Conservation (phyloP, 2,888 invertebrate genomes). For the Brachyptera risi region DNA sequence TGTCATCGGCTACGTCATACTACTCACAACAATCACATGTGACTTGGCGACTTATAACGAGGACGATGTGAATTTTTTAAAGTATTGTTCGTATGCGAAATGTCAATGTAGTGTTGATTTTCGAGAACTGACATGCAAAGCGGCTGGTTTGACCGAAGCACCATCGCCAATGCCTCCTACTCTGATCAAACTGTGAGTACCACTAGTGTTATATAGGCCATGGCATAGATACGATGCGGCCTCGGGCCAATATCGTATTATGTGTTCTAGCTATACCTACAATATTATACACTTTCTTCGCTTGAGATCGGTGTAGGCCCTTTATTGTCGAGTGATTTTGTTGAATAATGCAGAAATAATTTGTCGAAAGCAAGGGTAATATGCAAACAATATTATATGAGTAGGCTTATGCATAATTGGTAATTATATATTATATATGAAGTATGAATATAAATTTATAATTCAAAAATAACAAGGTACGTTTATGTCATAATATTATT, state of each 20-base stretch:
- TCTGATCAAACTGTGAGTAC: slow-evolving; percentile 41
- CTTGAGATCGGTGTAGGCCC: no score
- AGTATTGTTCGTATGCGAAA: not conserved
- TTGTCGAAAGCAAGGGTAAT: no score
- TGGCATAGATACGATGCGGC: not conserved
- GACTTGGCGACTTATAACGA: not conserved
- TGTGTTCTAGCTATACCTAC: no score
- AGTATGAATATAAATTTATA: no score
- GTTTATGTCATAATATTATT: no score
- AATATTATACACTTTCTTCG: no score
- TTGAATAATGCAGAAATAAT: not conserved
- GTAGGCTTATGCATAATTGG: no score
- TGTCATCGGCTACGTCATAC: not conserved
- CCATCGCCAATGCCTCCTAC: slow-evolving; percentile 39
- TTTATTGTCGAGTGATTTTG: not conserved
- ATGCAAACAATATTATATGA: no score
- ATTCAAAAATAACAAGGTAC: no score
- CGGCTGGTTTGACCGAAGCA: slow-evolving; percentile 39
- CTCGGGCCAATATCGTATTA: not conserved
- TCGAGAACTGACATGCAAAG: slow-evolving; percentile 39
- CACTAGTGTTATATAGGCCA: slow-evolving; percentile 12
- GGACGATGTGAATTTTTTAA: not conserved
- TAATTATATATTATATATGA: no score
- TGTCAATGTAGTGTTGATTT: slow-evolving; percentile 13
- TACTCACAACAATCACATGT: no score